Base-by-base conservation (phyloP, 92 coral and sea anemone genomes). In the Zoanthus sansibaricus region DNA sequence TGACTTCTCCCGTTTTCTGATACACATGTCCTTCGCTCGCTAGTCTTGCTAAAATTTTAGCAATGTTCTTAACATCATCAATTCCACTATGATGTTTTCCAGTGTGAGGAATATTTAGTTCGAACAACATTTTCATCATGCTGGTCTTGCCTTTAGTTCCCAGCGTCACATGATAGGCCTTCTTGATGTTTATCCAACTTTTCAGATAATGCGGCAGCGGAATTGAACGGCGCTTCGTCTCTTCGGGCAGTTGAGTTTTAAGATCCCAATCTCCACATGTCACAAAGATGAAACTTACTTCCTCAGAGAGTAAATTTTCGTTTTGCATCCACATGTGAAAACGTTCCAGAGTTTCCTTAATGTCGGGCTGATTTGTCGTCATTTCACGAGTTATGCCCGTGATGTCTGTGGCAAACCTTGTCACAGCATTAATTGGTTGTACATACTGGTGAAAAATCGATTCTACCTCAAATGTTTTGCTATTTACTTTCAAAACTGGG, bases 201-300 rank as follows among this genome's bases (percentile, higher is more conserved):
- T 64, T 80, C 61, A 80, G 62, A 25, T 80, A 80, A 80, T 21
- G n/a, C 4, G 75, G 75, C 44, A 66, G 30, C 15, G 62, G 48
- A 10, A 67, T 47, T 7, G 75, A 80, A 25, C 13, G 56, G 25
- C 85, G 85, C 21, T 21, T 16, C 6, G 85, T 80, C 46, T 80
- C 85, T 30, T 64, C 56, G 10, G 75, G 74, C 17, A 80, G 20
- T 61, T 80, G 85, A 21, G 47, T 80, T 18, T 80, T 80, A 13
- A 80, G 64, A 56, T 80, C 85, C 85, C 85, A 80, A 32, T 80
- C 85, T 31, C 85, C 85, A 12, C 85, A 80, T 7, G 85, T 80
- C 17, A 80, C 85, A 18, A 80, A 80, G 31, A 80, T 66, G 11
- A 80, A 80, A 47, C 47, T 80, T 31, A 74, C 37, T 46, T 49